Conservation (phyloP, 2,888 invertebrate genomes). For the Thysanoteuthis rhombus region DNA sequence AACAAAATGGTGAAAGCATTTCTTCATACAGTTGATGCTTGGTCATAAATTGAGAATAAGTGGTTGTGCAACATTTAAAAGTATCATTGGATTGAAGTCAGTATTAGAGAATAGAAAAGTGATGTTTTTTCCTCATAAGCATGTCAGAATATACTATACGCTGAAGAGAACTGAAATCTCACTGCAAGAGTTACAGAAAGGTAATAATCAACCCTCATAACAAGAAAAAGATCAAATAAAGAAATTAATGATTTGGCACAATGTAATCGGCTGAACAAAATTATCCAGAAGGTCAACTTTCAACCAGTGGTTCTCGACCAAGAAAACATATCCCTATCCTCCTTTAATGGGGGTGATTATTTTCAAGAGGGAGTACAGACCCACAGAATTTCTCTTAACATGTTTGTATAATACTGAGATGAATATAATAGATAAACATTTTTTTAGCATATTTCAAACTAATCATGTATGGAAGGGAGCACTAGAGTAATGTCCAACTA, state of each 20-base stretch:
- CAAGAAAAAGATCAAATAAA: not conserved
- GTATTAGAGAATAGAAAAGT: not conserved
- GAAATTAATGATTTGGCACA: not conserved
- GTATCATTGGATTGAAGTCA: not conserved
- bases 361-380: no score
- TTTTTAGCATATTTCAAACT: no score
- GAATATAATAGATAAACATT: no score
- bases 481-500: no score
- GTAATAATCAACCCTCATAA: not conserved
- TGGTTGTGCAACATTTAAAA: not conserved
- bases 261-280: not conserved
- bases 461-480: no score
- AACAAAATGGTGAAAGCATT: not conserved
- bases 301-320: no score
- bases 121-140: not conserved
- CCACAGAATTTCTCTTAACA: no score
- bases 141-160: not conserved
- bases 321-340: no score
- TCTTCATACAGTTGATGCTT: not conserved
- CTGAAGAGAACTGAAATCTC: not conserved
- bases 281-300: no score
- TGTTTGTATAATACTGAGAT: no score
- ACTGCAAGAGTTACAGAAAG: not conserved
- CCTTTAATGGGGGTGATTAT: no score
- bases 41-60: not conserved